Conservation (phyloP, 2,797 vertebrate species). For the Darevskia nairensis region DNA sequence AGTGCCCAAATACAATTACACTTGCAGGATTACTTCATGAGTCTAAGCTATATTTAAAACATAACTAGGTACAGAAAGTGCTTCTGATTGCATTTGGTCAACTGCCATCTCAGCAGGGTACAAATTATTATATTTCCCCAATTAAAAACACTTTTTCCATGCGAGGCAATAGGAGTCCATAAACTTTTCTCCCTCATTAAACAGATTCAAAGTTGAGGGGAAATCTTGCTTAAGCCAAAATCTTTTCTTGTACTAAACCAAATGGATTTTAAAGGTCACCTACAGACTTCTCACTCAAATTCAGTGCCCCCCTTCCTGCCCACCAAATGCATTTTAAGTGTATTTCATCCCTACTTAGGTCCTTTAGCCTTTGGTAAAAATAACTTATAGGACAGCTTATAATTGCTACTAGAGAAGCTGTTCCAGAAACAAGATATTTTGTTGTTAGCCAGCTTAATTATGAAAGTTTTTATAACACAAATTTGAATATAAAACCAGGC, state of each 20-base stretch:
- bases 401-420: background rate
- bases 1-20: background rate
- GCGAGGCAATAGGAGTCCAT: slow-evolving; percentile 39
- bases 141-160: slow-evolving; percentile 52
- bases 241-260: slow-evolving; percentile 55
- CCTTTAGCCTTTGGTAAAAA: slow-evolving; percentile 38
- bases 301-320: slow-evolving; percentile 23
- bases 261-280: slow-evolving; percentile 49
- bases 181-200: slow-evolving; percentile 51
- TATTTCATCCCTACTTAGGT: slow-evolving; percentile 43
- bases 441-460: background rate
- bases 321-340: slow-evolving; percentile 31
- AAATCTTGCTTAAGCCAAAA: slow-evolving; percentile 40
- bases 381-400: background rate
- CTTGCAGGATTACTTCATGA: slow-evolving; percentile 1
- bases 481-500: background rate
- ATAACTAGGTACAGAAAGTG: background rate
- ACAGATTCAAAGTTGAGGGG: slow-evolving; percentile 49
- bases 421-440: background rate
- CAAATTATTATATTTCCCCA: slow-evolving; percentile 32
- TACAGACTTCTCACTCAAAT: slow-evolving; percentile 54
- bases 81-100: slow-evolving; percentile 32
- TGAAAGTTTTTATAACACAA: no score
- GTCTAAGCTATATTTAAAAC: background rate
- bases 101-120: slow-evolving; percentile 24